Base-by-base conservation (phyloP, 2,797 vertebrate species). In the Gouania willdenowi region DNA sequence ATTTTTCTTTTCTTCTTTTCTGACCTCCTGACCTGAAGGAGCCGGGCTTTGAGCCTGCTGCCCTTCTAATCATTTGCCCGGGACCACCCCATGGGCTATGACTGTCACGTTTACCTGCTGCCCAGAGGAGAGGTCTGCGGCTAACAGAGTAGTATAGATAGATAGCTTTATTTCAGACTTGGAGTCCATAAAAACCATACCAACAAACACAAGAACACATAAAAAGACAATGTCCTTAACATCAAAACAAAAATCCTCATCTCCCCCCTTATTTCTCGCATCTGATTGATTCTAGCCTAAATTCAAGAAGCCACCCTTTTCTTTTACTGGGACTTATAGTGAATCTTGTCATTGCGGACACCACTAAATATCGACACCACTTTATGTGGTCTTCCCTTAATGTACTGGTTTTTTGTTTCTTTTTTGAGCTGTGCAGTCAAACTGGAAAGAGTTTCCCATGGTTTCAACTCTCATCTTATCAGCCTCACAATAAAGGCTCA, bases 21-120 rank as follows among this genome's bases (percentile, higher is more conserved):
- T 67, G 73, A 86, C 82, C 84, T 67, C 42, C 6, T 69, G 81
- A 86, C 83, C 81, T 10, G 24, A 42, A 35, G 54, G 47, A 39
- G 54, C 53, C 33, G 26, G 49, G 40, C 42, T 42, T 34, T 42
- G 33, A 58, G 58, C 26, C 8, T 10, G 25, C 53, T 46, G 44
- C 33, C 40, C 37, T 44, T 27, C 63, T 53, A 38, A 80, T 83
- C 75, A 75, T 79, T 82, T 75, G 56, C 55, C 46, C 61, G 32
- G 72, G 77, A 81, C 78, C 72, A 74, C 65, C 66, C 59, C 55
- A 65, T 8, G 8, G 66, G 62, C 23, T 47, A 44, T 2, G 28
- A 22, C 60, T 38, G 58, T 36, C 51, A 36, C 49, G 36, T 51
- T 55, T 42, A 28, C 38, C 28, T 17, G 12, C 21, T 26, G 32